A percentile compares a stretch with the other conserved stretches of the same genome.
phyloP scores from a whole-genome alignment of 2,888 invertebrate genomes.

The Pyrrhia umbra region DNA sequence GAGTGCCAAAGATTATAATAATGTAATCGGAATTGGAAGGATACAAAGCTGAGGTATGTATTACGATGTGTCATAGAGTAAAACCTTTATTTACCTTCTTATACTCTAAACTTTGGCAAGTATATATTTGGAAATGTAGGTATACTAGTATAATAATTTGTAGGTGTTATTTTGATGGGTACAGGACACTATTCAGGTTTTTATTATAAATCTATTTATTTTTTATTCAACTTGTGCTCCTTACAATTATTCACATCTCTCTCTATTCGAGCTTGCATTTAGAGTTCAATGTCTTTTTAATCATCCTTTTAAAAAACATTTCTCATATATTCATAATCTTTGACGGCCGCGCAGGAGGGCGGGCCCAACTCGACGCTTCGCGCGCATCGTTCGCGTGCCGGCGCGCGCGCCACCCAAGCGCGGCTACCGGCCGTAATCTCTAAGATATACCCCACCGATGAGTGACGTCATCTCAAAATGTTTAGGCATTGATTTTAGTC shows the following conservation, averaged over 20 bases:
- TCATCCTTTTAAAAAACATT: constrained; percentile 21
- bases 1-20: constrained; percentile 65
- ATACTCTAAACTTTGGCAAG: neutral
- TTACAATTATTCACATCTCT: too few species aligned
- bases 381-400: constrained; percentile 82
- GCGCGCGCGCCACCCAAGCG: constrained; percentile 83
- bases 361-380: constrained; percentile 74
- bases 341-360: constrained; percentile 79
- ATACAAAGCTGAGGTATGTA: too few species aligned
- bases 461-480: constrained; percentile 54
- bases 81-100: too few species aligned
- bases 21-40: constrained; percentile 9
- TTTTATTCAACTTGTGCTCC: too few species aligned
- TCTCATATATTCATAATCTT: constrained; percentile 68
- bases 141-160: too few species aligned
- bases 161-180: too few species aligned
- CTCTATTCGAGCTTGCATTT: too few species aligned
- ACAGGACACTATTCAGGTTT: too few species aligned
- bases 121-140: neutral
- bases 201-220: too few species aligned
- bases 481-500: constrained; percentile 42
- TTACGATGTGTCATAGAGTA: neutral
- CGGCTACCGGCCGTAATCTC: constrained; percentile 75
- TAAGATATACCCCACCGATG: constrained; percentile 55
- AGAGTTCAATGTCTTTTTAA: neutral